Evolutionary conservation across 2,113 vertebrate species (phyloP).

Genomic region (Mellivora capensis): DNA sequence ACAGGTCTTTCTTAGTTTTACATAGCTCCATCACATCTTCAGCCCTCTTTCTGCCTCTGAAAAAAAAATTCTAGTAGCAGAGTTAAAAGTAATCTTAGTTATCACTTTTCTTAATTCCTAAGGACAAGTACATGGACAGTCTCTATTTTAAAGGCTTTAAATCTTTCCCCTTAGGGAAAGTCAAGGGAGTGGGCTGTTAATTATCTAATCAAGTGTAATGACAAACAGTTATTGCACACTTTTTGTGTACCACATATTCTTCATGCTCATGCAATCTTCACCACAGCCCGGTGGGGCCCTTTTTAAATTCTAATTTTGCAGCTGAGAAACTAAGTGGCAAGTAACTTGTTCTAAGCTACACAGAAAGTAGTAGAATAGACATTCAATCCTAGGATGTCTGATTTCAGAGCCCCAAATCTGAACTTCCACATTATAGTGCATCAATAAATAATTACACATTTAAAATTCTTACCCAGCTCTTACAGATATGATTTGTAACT

Average conservation of each 20-base stretch:
- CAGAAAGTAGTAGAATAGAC: background rate
- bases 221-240: background rate
- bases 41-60: background rate
- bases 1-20: background rate
- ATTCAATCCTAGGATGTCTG: constrained; percentile 10
- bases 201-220: background rate
- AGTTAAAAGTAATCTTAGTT: background rate
- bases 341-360: background rate
- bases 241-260: background rate
- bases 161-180: background rate
- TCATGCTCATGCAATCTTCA: background rate
- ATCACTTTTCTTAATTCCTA: background rate
- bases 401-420: constrained; percentile 40
- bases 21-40: background rate
- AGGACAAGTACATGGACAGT: background rate
- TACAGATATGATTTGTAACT: background rate
- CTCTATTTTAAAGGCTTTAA: background rate
- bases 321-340: background rate
- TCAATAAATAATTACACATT: background rate
- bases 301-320: background rate
- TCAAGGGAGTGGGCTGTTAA: background rate
- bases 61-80: background rate
- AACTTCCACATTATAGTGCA: background rate
- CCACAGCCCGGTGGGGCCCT: background rate
- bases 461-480: background rate